Conservation (phyloP, 2,797 vertebrate species). For the Vireo griseus region DNA sequence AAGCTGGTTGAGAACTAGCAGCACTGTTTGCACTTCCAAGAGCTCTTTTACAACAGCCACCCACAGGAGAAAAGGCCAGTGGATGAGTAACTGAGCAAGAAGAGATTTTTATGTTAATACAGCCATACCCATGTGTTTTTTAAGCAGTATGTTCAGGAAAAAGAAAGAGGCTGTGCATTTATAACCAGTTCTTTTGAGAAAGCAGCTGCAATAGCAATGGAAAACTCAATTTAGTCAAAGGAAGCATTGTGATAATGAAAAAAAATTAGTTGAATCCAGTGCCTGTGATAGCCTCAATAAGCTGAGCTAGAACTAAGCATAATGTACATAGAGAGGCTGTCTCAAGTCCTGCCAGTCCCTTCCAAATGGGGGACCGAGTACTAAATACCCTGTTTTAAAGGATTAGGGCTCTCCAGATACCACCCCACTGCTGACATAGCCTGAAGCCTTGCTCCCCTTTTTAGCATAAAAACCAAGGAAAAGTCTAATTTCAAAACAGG, state of each 20-base stretch:
- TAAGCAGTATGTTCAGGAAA: not conserved
- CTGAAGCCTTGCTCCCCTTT: not conserved
- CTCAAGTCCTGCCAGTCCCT: not conserved
- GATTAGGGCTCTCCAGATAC: not conserved
- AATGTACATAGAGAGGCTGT: not conserved
- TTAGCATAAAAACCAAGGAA: not conserved
- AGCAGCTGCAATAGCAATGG: slow-evolving; percentile 4
- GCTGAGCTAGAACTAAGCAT: not conserved
- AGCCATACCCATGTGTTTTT: not conserved
- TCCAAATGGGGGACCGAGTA: not conserved
- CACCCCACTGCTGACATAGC: not conserved
- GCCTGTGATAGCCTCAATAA: not conserved
- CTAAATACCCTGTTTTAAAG: not conserved
- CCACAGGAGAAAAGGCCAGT: not conserved
- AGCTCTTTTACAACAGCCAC: slow-evolving; percentile 19
- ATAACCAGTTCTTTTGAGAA: slow-evolving; percentile 32
- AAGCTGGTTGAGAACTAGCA: slow-evolving; percentile 2
- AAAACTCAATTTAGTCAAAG: slow-evolving; percentile 27
- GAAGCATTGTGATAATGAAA: slow-evolving; percentile 18
- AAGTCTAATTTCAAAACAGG: not conserved
- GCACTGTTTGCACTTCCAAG: not conserved
- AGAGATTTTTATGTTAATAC: slow-evolving; percentile 14
- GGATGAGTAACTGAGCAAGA: not conserved
- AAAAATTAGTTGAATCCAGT: slow-evolving; percentile 5
- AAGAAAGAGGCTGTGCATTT: not conserved